phyloP scores from a whole-genome alignment of 2,797 vertebrate species.

The Ceryle rudis region DNA sequence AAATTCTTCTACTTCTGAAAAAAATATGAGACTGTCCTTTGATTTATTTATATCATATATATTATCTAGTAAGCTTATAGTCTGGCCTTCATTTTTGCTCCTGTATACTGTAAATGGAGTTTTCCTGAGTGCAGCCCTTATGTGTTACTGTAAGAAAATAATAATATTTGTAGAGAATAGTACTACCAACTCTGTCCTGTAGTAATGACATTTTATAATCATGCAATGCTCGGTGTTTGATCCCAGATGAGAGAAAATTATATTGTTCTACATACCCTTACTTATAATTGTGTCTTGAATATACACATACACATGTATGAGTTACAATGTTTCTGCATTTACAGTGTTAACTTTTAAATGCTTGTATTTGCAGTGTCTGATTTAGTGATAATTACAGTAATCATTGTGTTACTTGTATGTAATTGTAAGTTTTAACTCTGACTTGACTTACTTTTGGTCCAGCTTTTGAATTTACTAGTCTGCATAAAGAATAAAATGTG shows the following conservation, averaged over 20 bases:
- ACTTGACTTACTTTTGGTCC: neutral
- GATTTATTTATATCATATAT: neutral
- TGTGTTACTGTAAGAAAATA: neutral
- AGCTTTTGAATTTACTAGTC: neutral
- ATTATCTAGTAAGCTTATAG: neutral
- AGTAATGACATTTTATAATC: neutral
- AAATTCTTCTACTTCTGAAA: neutral
- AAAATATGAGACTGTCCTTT: neutral
- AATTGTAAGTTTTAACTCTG: neutral
- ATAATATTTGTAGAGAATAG: neutral
- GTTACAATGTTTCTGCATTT: neutral
- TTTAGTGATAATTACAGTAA: neutral
- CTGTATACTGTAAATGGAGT: neutral
- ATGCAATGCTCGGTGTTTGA: neutral
- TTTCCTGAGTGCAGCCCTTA: neutral
- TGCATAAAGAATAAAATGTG: neutral
- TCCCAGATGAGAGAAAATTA: neutral
- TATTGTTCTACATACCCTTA: neutral
- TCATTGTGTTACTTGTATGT: neutral
- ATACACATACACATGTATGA: neutral
- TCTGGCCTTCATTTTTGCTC: neutral
- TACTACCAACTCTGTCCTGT: neutral
- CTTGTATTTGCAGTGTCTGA: neutral
- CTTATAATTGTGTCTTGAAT: neutral
- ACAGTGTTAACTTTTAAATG: neutral